Conservation (phyloP, 2,888 invertebrate species). For the Plusia festucae region DNA sequence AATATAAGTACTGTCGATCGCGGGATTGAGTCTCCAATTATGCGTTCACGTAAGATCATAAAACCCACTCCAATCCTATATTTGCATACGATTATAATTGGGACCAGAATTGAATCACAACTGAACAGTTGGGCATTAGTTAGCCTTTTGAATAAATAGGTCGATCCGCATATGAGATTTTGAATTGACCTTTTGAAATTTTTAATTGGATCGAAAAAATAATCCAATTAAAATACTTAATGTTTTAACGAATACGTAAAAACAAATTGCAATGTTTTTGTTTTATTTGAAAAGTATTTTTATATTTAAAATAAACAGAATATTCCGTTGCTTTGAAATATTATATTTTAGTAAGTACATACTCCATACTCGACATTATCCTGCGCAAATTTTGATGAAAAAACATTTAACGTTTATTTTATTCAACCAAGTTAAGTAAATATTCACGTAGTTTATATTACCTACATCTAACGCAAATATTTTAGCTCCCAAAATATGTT, state of each 20-base stretch:
- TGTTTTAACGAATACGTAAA: neutral
- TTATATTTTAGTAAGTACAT: no score
- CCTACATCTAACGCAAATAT: neutral
- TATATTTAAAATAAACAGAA: no score
- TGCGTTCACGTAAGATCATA: slow-evolving; percentile 32
- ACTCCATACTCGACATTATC: no score
- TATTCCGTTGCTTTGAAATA: no score
- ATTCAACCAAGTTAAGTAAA: neutral
- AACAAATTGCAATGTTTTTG: neutral
- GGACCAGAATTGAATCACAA: slow-evolving; percentile 30
- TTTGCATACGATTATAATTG: slow-evolving; percentile 48
- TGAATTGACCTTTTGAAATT: slow-evolving; percentile 21
- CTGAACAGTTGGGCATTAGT: slow-evolving; percentile 35
- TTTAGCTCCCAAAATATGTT: neutral
- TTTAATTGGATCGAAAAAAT: slow-evolving; percentile 13
- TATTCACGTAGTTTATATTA: neutral
- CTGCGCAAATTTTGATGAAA: no score
- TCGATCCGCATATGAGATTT: slow-evolving; percentile 23
- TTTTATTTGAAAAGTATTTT: neutral
- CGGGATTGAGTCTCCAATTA: slow-evolving; percentile 24
- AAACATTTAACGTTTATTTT: neutral
- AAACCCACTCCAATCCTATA: slow-evolving; percentile 46
- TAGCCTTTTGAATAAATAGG: slow-evolving; percentile 43
- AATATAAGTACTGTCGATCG: slow-evolving; percentile 17
- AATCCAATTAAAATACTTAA: slow-evolving; percentile 13